Evolutionary conservation across 2,113 vertebrate genomes (phyloP).

Genomic region (Struthio camelus): DNA sequence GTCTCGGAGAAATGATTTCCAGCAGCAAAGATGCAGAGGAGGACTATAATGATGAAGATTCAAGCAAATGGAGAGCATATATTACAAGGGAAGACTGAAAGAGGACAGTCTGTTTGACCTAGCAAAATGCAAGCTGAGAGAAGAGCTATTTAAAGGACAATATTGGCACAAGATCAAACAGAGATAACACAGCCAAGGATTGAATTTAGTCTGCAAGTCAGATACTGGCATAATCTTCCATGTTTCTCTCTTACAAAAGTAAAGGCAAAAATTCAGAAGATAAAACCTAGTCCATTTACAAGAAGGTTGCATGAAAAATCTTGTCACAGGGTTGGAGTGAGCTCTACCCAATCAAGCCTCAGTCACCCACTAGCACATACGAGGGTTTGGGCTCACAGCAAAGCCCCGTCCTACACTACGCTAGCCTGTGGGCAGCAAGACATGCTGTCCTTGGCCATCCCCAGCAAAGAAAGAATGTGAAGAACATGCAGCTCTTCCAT

Average conservation of each 20-base stretch:
- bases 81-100: neutral
- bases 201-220: neutral
- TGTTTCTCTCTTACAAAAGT: neutral
- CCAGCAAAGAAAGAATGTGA: neutral
- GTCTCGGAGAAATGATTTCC: neutral
- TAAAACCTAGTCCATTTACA: neutral
- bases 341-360: neutral
- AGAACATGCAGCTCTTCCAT: accelerated
- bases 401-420: accelerated
- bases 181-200: neutral
- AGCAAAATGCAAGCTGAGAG: neutral
- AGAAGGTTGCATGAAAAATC: neutral
- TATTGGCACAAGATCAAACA: neutral
- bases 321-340: neutral
- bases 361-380: accelerated
- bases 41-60: neutral
- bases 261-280: neutral
- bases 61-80: neutral
- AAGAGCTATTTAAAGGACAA: neutral
- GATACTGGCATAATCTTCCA: neutral
- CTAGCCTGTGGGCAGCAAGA: neutral
- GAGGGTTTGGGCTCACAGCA: neutral
- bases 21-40: neutral
- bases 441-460: neutral
- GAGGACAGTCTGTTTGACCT: constrained; percentile 19